Evolutionary conservation across 2,797 vertebrate genomes (phyloP), one percentile per base, ranked within the genome.

Genomic region (Pseudochromis fuscus): DNA sequence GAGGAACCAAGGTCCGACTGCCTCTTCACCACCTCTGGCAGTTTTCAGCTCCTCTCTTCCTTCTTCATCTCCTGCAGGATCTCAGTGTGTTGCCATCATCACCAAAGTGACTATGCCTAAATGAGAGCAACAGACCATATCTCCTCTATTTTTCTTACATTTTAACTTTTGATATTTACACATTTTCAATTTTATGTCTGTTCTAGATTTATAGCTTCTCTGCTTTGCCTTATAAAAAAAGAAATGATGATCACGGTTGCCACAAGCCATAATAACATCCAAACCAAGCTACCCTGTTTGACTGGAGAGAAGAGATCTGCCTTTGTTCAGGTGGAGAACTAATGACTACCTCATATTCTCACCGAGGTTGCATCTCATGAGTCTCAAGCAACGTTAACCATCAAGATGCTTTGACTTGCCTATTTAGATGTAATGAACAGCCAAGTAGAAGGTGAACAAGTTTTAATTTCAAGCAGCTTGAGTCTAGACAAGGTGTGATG

Each of bases 281-380:
- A 81, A 81, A 87, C 57, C 71, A 75, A 90, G 77, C 80, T 91
- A 62, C 84, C 88, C 86, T 90, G 82, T 89, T 86, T 87, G 90
- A 92, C 89, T 92, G 90, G 90, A 92, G 89, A 90, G 82, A 91
- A 87, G 87, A 88, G 87, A 89, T 88, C 87, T 91, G 76, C 76
- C 89, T 88, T 83, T 75, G 65, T 90, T 88, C 80, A 82, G 89
- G 89, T 92, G 88, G 87, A 91, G 87, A 89, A 88, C 87, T 88
- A 89, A 84, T 86, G 88, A 90, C 91, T 92, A 93, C 91, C 91
- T 93, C 92, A 92, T 70, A 78, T 81, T 91, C 89, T 91, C 88
- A 85, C 89, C 85, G 83, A 86, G 83, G 87, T 84, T 88, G 87
- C 89, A 91, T 93, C 90, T 93, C 88, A 83, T 51, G 57, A 84